A percentile compares a stretch with the other conserved stretches of the same genome.
Conservation (phyloP, 1,140 invertebrate species). For the Caenorhabditis tropicalis region DNA sequence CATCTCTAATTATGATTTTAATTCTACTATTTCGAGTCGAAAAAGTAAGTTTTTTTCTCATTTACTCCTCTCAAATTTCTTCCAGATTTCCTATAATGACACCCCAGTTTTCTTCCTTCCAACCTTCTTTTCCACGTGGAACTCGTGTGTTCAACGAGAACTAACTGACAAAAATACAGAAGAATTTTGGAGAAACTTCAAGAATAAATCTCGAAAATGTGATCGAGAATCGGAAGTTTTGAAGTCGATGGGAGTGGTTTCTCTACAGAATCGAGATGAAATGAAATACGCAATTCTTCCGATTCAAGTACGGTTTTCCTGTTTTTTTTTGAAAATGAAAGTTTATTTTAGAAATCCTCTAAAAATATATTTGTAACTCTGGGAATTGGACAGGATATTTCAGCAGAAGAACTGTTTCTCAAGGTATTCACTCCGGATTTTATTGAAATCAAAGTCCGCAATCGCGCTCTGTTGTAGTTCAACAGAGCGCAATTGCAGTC, state of each 20-base stretch:
- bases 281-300: not conserved
- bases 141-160: not conserved
- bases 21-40: not conserved
- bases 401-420: not conserved
- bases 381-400: slow-evolving; percentile 38
- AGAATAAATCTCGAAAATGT: not conserved
- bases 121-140: not conserved
- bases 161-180: not conserved
- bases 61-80: not conserved
- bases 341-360: not conserved
- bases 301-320: not conserved
- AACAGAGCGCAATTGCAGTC: not conserved
- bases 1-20: not conserved
- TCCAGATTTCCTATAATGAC: not conserved
- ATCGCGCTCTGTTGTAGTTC: not conserved
- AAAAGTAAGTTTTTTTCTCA: not conserved
- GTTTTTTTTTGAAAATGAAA: too few relatives aligned
- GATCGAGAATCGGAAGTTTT: not conserved
- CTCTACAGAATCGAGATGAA: not conserved
- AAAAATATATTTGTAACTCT: slow-evolving; percentile 37
- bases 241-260: not conserved
- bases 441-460: not conserved
- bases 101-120: not conserved
- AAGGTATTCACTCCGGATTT: too few relatives aligned
- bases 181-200: not conserved